Conservation (phyloP, 2,888 invertebrate species). For the Platycheirus rosarum region DNA sequence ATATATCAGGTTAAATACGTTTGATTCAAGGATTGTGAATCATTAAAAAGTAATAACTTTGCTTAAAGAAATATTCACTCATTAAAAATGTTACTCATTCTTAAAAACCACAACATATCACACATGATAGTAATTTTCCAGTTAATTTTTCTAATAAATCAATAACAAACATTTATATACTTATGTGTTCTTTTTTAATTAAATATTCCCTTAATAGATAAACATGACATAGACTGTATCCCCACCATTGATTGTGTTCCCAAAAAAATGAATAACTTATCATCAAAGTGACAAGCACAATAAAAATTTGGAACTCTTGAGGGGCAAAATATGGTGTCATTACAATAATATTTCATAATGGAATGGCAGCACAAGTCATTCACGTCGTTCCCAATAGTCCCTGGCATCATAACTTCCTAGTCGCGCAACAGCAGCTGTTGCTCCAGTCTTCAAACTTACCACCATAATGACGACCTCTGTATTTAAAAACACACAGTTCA, state of each 20-base stretch:
- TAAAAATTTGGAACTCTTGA: slow-evolving; percentile 20
- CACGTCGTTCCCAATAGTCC: background rate
- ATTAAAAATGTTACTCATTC: too few relatives aligned
- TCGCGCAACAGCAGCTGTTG: too few relatives aligned
- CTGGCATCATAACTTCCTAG: background rate
- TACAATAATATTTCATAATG: slow-evolving; percentile 52
- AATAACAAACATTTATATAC: background rate
- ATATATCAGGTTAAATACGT: too few relatives aligned
- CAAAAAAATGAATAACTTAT: slow-evolving; percentile 8
- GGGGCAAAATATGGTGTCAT: slow-evolving; percentile 37
- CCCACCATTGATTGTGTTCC: background rate
- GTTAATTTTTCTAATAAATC: background rate
- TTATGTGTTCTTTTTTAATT: background rate
- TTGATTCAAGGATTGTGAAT: too few relatives aligned
- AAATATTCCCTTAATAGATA: background rate
- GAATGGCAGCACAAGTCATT: slow-evolving; percentile 29
- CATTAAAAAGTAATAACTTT: too few relatives aligned
- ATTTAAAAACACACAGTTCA: background rate
- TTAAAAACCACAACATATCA: background rate
- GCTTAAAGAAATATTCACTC: too few relatives aligned
- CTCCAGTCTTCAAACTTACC: too few relatives aligned
- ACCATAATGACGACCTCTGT: too few relatives aligned
- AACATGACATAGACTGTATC: slow-evolving; percentile 1
- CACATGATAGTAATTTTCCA: background rate
- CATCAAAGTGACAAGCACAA: slow-evolving; percentile 12